Conservation (phyloP, 2,113 vertebrate genomes). For the Oxyura jamaicensis region DNA sequence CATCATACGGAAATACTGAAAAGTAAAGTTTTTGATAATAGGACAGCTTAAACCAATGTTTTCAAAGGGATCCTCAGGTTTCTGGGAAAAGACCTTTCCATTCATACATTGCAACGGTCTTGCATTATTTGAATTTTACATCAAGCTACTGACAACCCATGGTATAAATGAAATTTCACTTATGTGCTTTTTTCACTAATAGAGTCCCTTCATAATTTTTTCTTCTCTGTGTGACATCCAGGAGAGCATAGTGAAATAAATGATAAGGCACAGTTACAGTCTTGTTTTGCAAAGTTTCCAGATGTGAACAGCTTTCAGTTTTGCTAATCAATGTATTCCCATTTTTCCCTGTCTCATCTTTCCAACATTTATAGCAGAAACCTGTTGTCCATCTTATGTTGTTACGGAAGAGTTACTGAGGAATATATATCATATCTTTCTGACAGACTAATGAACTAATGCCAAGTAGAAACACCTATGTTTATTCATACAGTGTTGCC, state of each 20-base stretch:
- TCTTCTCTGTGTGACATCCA: background rate
- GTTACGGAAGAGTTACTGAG: background rate
- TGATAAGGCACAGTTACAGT: background rate
- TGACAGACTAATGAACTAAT: background rate
- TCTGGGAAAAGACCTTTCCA: background rate
- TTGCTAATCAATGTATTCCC: background rate
- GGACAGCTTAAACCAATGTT: background rate
- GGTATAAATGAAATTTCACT: background rate
- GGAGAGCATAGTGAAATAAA: rapidly evolving
- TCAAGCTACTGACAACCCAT: background rate
- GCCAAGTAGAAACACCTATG: background rate
- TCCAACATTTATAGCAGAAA: background rate
- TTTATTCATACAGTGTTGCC: background rate
- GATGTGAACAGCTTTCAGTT: background rate
- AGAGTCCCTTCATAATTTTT: background rate
- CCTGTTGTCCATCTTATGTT: background rate
- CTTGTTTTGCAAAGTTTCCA: rapidly evolving
- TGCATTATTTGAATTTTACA: background rate
- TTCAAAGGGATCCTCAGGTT: background rate
- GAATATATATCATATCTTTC: background rate
- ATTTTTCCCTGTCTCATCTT: background rate
- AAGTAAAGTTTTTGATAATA: background rate
- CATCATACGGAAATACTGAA: background rate
- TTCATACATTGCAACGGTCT: background rate
- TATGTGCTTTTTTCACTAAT: background rate